Conservation (phyloP, 1,140 invertebrate genomes). For the Heliconius nattereri region DNA sequence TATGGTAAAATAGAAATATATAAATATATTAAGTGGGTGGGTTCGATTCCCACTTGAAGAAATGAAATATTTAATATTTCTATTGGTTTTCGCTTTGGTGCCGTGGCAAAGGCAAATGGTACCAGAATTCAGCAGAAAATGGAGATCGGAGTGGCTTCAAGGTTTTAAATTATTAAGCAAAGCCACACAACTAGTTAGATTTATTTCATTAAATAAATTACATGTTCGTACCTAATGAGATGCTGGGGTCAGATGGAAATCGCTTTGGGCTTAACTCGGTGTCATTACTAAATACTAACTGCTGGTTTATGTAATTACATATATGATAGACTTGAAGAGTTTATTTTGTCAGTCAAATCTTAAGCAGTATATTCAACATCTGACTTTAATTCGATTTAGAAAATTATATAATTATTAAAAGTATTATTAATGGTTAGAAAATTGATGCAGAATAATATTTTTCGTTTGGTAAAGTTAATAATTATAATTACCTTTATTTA, state of each 20-base stretch:
- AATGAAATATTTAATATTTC: not conserved
- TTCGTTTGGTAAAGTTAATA: not conserved
- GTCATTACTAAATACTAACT: not conserved
- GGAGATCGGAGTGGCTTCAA: too few species aligned
- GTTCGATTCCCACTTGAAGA: not conserved
- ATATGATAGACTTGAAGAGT: not conserved
- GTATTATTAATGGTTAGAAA: not conserved
- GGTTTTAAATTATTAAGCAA: not conserved
- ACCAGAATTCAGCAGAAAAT: too few species aligned
- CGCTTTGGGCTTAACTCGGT: not conserved
- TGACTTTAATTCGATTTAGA: too few species aligned
- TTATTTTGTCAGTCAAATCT: not conserved
- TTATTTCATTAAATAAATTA: not conserved
- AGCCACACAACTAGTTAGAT: not conserved
- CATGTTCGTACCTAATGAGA: not conserved
- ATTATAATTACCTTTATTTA: too few species aligned
- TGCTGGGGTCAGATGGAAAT: conserved; percentile 25
- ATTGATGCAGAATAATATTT: not conserved
- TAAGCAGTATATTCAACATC: too few species aligned
- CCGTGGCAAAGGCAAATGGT: too few species aligned
- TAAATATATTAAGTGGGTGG: not conserved
- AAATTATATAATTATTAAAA: too few species aligned
- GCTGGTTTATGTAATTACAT: not conserved
- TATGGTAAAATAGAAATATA: conserved; percentile 4
- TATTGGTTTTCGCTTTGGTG: not conserved